These are phyloP conservation scores for Trichogramma pretiosum DNA, from an alignment of 1,140 invertebrate genomes.

Conservation along the genomic window DNA sequence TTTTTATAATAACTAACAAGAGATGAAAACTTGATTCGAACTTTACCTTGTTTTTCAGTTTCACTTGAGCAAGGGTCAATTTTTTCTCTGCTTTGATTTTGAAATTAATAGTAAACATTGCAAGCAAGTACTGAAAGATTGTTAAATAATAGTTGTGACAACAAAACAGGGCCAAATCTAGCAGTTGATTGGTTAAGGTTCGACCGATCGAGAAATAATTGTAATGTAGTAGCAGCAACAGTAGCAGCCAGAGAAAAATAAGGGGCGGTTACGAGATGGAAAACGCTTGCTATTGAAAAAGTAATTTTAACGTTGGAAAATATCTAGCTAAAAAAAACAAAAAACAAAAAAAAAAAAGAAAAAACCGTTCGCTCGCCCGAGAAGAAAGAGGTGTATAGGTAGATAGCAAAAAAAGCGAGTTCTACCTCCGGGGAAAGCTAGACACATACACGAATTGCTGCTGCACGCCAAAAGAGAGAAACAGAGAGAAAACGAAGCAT, in stretches of 20 bases:
- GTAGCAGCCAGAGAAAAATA: background rate
- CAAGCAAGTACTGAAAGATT: too few species aligned
- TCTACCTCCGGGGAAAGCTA: constrained; percentile 14
- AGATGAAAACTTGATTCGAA: too few species aligned
- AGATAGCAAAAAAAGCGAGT: constrained; percentile 19
- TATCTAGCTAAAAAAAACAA: too few species aligned
- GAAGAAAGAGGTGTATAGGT: too few species aligned
- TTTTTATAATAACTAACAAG: too few species aligned
- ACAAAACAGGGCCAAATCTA: constrained; percentile 6
- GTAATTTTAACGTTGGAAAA: constrained; percentile 20
- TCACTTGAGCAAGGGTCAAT: too few species aligned
- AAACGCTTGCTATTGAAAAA: constrained; percentile 17
- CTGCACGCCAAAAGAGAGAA: too few species aligned
- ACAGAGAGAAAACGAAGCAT: constrained; percentile 3
- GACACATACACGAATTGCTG: constrained; percentile 6
- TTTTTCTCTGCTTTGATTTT: too few species aligned
- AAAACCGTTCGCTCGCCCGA: too few species aligned
- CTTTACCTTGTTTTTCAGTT: too few species aligned
- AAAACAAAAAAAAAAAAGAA: too few species aligned
- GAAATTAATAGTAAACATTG: too few species aligned
- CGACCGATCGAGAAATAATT: constrained; percentile 19
- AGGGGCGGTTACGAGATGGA: background rate
- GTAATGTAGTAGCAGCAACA: constrained; percentile 3
- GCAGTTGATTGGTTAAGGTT: constrained; percentile 15
- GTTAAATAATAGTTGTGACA: constrained; percentile 12